Evolutionary conservation across 1,140 invertebrate species (phyloP).

Genomic region (Pseudomyrmex pallidus): DNA sequence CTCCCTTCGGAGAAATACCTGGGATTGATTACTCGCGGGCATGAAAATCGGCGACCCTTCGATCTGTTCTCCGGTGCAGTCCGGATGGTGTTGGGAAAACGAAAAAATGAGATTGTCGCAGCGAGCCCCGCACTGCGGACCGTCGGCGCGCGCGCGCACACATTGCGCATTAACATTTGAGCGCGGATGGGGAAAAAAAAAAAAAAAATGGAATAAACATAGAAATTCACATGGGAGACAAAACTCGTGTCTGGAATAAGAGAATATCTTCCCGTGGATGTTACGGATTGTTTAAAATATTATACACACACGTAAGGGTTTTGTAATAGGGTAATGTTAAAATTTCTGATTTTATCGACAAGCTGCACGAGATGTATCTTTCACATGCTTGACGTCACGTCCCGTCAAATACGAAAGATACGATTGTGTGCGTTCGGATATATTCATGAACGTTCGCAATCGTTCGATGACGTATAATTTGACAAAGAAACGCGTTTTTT

Average conservation of each 20-base stretch:
- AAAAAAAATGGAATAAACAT: background rate
- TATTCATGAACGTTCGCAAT: slow-evolving; percentile 25
- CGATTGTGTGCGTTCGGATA: background rate
- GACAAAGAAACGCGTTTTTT: slow-evolving; percentile 32
- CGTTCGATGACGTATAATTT: slow-evolving; percentile 1
- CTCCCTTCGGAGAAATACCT: slow-evolving; percentile 17
- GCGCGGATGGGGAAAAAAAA: background rate
- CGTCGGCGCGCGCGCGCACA: background rate
- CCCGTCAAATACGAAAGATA: background rate
- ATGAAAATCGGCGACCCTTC: background rate
- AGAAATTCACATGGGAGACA: background rate
- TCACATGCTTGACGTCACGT: background rate
- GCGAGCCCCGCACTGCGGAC: slow-evolving; percentile 46
- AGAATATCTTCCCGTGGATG: too few relatives aligned
- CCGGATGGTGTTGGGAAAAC: background rate
- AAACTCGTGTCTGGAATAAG: background rate
- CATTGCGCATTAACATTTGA: slow-evolving; percentile 19
- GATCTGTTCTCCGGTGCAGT: background rate
- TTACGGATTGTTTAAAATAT: too few relatives aligned
- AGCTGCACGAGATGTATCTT: background rate
- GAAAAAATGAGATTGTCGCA: slow-evolving; percentile 44
- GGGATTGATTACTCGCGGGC: slow-evolving; percentile 48
- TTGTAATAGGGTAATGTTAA: background rate
- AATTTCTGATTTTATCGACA: background rate
- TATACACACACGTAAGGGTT: background rate